Base-by-base conservation (phyloP, 2,113 vertebrate species). In the Notothenia rossii region DNA sequence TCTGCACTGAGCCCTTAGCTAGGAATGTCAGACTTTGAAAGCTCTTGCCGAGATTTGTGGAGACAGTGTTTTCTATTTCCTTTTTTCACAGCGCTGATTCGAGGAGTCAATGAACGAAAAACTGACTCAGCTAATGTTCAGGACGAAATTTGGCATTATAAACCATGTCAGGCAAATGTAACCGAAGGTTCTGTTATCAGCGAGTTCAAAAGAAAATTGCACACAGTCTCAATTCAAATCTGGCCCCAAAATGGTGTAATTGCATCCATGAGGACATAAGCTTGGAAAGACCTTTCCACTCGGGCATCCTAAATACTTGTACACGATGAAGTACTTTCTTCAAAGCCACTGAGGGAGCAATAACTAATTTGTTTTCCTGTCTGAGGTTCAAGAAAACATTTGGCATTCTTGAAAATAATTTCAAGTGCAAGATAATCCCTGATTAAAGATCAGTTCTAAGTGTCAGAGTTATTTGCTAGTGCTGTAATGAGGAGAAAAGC, bases 391-490 rank as follows among this genome's bases (percentile, higher is more conserved):
- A 50, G 79, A 50, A 40, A 46, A 50, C 60, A 82, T 79, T 64
- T 79, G 64, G 60, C 72, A 80, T 83, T 88, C 83, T 87, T 81
- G 82, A 76, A 74, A 92, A 91, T 86, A 91, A 89, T 91, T 89
- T 92, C 90, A 92, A 93, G 91, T 85, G 79, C 51, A 75, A 85
- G 65, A 87, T 89, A 85, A 90, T 92, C 87, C 72, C 84, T 93
- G 92, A 95, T 93, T 94, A 91, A 91, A 93, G 90, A 93, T 93
- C 89, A 87, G 82, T 51, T 63, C 80, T 84, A 82, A 90, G 87
- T 86, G 85, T 90, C 56, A 25, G 77, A 91, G 89, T 93, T 91
- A 88, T 92, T 94, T 90, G 75, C 86, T 68, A 72, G 75, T 20
- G 79, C 82, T 65, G 81, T 94, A 94, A 94, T 90, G 89, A 94